These are phyloP conservation scores for Chaetogeoica ovagalla DNA, from an alignment of 2,888 invertebrate species.

Conservation along the genomic window DNA sequence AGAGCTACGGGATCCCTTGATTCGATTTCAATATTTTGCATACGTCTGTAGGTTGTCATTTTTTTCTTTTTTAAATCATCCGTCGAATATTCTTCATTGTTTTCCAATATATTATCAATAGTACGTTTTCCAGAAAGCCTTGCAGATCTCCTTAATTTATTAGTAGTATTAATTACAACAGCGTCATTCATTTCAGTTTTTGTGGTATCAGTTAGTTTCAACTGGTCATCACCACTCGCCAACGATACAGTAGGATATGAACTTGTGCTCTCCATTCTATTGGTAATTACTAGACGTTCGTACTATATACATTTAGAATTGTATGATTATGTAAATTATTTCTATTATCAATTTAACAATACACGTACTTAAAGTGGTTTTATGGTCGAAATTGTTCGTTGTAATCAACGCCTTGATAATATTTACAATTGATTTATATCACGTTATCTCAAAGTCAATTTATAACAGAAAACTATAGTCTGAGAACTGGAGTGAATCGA, in stretches of 20 bases:
- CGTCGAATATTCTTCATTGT: too few relatives aligned
- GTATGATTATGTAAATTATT: neutral
- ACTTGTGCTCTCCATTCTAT: neutral
- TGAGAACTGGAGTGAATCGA: too few relatives aligned
- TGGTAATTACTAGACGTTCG: neutral
- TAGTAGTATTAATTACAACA: neutral
- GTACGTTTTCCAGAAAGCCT: conserved; percentile 5
- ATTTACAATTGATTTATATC: neutral
- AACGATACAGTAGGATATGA: neutral
- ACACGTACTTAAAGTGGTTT: neutral
- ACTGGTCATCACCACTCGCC: neutral
- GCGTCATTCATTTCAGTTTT: too few relatives aligned
- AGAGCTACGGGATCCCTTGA: too few relatives aligned
- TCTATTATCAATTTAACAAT: neutral
- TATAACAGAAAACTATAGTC: too few relatives aligned
- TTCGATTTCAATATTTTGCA: too few relatives aligned
- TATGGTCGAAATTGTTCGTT: neutral
- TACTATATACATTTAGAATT: neutral
- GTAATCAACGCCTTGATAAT: neutral
- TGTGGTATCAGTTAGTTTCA: neutral
- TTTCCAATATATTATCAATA: neutral
- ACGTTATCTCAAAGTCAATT: neutral
- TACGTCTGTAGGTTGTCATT: too few relatives aligned
- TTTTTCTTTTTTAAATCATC: too few relatives aligned
- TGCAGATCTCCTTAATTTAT: neutral